Evolutionary conservation across 30 jellyfish, hydroid and myxozoan genomes (phyloP), one percentile per base, ranked within the genome.

Genomic region (Cassiopea andromeda): DNA sequence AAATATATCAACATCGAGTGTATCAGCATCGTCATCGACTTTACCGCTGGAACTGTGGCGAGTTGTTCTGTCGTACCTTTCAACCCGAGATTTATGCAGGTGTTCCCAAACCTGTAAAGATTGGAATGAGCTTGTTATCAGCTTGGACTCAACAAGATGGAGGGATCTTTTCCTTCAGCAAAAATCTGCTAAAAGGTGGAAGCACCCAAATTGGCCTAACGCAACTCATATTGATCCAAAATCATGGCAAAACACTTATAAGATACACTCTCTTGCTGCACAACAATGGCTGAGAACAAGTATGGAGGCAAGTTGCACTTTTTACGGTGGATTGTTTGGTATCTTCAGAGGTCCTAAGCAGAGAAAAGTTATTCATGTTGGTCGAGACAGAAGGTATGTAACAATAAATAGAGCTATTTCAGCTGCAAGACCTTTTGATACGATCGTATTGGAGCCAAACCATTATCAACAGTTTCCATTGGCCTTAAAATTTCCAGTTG

Each of bases 181-280:
- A 66, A 83, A 89, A 46, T 76, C 48, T 44, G 89, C 92, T 5
- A 93, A 85, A 78, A 82, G 98, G 48, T 93, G 98, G 98, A 93
- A 89, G 90, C 98, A 88, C 60, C 98, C 98, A 13, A 78, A 88
- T 80, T 93, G 98, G 98, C 98, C 98, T 1, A 93, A 85, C 78
- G 43, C 93, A 38, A 66, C 93, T 2, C 90, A 89, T 16, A 71
- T 72, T 45, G 91, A 89, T 57, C 97, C 97, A 14, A 73, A 50
- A 58, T 88, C 97, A 46, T 93, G 98, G 98, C 89, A 90, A 54
- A 72, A 81, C 60, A 79, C 94, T 47, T 93, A 93, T 82, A 84
- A 82, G 70, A 59, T 72, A 44, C 93, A 84, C 68, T 83, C 94
- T 50, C 72, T 68, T 49, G 93, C 87, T 8, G 83, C 98, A 16